phyloP scores from a whole-genome alignment of 2,797 vertebrate species.

The Acanthiza pusilla region DNA sequence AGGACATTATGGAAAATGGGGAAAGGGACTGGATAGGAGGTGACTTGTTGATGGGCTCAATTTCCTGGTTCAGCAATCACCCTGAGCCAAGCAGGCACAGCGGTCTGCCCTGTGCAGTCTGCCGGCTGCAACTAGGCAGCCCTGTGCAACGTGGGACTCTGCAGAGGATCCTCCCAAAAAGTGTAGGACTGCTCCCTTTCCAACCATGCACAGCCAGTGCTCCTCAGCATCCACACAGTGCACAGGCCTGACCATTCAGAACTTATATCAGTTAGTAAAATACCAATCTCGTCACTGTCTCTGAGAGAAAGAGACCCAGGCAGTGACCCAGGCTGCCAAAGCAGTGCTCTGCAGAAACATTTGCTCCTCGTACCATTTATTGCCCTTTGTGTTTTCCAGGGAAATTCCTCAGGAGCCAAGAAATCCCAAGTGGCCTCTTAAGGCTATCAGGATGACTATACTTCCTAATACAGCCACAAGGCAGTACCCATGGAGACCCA shows the following conservation, averaged over 20 bases:
- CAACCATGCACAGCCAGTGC: fast-evolving
- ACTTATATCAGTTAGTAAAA: neutral
- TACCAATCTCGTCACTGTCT: neutral
- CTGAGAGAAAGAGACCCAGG: neutral
- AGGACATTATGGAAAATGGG: neutral
- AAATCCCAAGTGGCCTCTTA: neutral
- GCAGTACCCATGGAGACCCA: neutral
- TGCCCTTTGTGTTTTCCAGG: neutral
- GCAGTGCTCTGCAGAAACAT: neutral
- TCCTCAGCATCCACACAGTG: neutral
- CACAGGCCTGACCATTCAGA: neutral
- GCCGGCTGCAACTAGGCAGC: fast-evolving
- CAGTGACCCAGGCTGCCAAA: neutral
- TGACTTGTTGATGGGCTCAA: neutral
- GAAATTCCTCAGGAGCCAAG: neutral
- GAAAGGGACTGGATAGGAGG: neutral
- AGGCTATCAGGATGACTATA: neutral
- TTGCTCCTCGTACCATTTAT: neutral
- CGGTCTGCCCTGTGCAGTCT: neutral
- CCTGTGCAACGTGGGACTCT: fast-evolving
- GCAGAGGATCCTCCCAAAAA: neutral
- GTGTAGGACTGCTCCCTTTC: neutral
- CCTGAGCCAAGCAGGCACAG: neutral
- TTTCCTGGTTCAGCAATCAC: neutral
- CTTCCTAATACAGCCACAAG: neutral